Evolutionary conservation across 2,888 invertebrate genomes (phyloP), one percentile per base, ranked within the genome.

Genomic region (Cephus nigrinus): DNA sequence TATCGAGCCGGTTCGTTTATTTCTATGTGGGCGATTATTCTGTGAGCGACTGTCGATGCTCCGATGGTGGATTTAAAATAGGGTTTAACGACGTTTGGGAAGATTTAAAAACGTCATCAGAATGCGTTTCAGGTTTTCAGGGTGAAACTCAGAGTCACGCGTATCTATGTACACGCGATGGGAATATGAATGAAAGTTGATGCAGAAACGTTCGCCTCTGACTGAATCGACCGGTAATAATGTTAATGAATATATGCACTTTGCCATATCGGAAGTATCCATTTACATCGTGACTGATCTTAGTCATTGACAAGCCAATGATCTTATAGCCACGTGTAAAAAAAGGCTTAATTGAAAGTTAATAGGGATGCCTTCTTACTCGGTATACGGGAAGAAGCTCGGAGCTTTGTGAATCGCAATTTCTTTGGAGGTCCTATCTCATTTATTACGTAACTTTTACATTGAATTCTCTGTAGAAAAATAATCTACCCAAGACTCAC

Each of bases 401-500:
- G 23, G 5, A 40, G 40, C 15, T 40, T 40, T 40, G 23, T 0
- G 15, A 40, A 40, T 5, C 0, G 40, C 1, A 40, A 23, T 40
- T 40, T 40, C 5, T 23, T 15, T 15, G 40, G 15, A 15, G 4
- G 23, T 23, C 15, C 23, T 5, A 2, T 40, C 40, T 15, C 15
- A 40, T 40, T 40, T 40, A 5, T 40, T 40, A 40, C 23, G 2
- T 23, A 15, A 40, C 0, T 5, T 40, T 23, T 23, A 40, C 23
- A 40, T 40, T 1, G 23, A 40, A 23, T 40, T 40, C 0, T 31
- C 11, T 11, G 30, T n/a, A 78, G 78, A 75, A 82, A 34, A 80
- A 76, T 76, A 77, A 68, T 73, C 32, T 76, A 31, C 73, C 72
- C 33, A 77, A 72, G 68, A 91, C 93, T 94, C 93, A 97, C 97